Percentiles rank a stretch among this genome's conserved stretches.
phyloP scores from a whole-genome alignment of 2,797 vertebrate species.

The Pampus argenteus region DNA sequence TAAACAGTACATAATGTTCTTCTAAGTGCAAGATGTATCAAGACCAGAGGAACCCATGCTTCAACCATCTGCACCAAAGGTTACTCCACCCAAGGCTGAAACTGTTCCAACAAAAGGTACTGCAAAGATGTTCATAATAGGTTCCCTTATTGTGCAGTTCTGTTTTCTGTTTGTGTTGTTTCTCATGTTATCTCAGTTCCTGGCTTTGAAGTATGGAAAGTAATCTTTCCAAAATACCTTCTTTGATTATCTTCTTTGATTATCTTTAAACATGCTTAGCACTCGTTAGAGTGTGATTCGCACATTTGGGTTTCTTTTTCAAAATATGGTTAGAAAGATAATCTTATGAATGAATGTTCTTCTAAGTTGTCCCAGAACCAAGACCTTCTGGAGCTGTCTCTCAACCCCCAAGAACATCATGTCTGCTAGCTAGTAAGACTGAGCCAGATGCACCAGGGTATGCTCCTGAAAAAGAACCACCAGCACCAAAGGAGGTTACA shows the following conservation, averaged over 20 bases:
- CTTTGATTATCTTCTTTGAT: conserved; percentile 33
- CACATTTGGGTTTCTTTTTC: conserved; percentile 27
- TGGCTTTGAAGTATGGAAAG: background rate
- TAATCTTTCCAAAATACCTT: conserved; percentile 13
- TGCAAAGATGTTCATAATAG: conserved; percentile 34
- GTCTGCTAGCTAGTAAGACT: conserved; percentile 43
- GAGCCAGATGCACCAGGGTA: conserved; percentile 46
- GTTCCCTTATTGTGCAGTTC: conserved; percentile 6
- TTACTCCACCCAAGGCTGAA: conserved; percentile 52
- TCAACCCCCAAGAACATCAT: conserved; percentile 43
- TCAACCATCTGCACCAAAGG: conserved; percentile 56
- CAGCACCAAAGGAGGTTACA: conserved; percentile 37
- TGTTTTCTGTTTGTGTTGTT: conserved; percentile 28
- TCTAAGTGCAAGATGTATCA: conserved; percentile 83
- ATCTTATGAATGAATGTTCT: conserved; percentile 64
- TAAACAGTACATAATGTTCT: conserved; percentile 68
- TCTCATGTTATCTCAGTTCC: background rate
- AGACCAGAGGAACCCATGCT: conserved; percentile 67
- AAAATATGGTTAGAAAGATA: conserved; percentile 20
- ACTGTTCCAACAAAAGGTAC: conserved; percentile 70
- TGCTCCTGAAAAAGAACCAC: conserved; percentile 6
- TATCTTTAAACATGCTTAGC: conserved; percentile 51
- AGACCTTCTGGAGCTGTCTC: conserved; percentile 20
- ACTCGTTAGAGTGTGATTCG: conserved; percentile 76
- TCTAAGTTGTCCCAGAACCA: conserved; percentile 69